phyloP scores from a whole-genome alignment of 2,888 invertebrate genomes.

The Itoplectis maculator region DNA sequence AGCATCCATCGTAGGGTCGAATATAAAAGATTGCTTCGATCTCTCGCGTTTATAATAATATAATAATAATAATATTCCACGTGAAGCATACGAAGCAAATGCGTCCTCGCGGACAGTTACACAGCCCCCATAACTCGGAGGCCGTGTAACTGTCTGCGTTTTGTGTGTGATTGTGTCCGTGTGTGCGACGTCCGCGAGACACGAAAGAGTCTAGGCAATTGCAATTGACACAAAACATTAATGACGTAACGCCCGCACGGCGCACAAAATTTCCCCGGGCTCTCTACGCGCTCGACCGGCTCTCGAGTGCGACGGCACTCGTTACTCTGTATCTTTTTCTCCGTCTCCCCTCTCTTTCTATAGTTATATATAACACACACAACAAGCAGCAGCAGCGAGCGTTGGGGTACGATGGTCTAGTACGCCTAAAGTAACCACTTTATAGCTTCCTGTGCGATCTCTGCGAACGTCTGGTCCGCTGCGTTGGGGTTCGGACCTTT shows the following conservation, averaged over 20 bases:
- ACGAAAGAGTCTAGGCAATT: constrained; percentile 58
- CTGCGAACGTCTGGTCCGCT: constrained; percentile 20
- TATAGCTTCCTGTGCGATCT: constrained; percentile 68
- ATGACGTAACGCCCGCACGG: constrained; percentile 68
- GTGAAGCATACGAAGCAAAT: constrained; percentile 3
- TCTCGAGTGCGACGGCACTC: constrained; percentile 38
- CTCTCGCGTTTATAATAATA: constrained; percentile 7
- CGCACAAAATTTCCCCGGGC: constrained; percentile 58
- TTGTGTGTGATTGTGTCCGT: too few species aligned
- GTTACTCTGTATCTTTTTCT: not conserved
- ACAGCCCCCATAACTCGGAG: constrained; percentile 13
- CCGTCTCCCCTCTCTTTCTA: not conserved
- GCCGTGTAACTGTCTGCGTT: too few species aligned
- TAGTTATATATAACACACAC: too few species aligned
- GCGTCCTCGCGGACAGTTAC: constrained; percentile 16
- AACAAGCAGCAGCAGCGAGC: constrained; percentile 28
- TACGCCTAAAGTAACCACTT: constrained; percentile 67
- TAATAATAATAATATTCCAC: too few species aligned
- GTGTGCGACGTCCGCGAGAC: constrained; percentile 9
- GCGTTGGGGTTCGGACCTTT: constrained; percentile 7
- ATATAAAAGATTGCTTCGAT: not conserved
- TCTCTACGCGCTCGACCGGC: constrained; percentile 51
- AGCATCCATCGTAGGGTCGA: not conserved
- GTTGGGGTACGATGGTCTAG: constrained; percentile 52
- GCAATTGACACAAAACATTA: constrained; percentile 69